Evolutionary conservation across 2,113 vertebrate genomes (phyloP).

Genomic region (Urocynchramus pylzowi): DNA sequence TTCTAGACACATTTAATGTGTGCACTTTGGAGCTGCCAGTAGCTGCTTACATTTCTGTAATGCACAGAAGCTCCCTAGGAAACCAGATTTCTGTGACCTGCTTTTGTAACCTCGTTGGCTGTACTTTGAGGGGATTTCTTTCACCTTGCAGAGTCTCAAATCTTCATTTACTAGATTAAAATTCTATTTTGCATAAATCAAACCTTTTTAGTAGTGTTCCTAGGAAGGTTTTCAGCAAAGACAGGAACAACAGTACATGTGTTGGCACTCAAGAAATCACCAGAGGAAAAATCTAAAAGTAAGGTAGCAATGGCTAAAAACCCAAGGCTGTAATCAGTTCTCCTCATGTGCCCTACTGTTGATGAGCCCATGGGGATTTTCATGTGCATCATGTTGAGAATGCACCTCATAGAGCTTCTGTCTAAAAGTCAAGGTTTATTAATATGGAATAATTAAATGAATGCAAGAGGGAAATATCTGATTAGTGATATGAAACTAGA

Average conservation of each 20-base stretch:
- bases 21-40: neutral
- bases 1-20: neutral
- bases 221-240: neutral
- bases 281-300: neutral
- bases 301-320: neutral
- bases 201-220: neutral
- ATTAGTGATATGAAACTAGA: neutral
- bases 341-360: neutral
- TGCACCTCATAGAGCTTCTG: neutral
- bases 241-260: neutral
- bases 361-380: neutral
- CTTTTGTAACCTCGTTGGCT: neutral
- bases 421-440: slow-evolving; percentile 40
- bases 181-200: neutral
- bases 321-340: neutral
- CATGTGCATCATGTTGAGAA: neutral
- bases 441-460: slow-evolving; percentile 19
- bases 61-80: neutral
- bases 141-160: neutral
- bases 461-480: slow-evolving; percentile 2
- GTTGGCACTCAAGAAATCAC: neutral
- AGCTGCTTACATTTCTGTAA: neutral
- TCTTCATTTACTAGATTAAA: slow-evolving; percentile 22
- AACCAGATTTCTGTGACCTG: neutral
- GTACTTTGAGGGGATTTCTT: neutral